A percentile compares a stretch with the other conserved stretches of the same genome.
phyloP scores from a whole-genome alignment of 2,797 vertebrate species.

The Cyclopterus lumpus region DNA sequence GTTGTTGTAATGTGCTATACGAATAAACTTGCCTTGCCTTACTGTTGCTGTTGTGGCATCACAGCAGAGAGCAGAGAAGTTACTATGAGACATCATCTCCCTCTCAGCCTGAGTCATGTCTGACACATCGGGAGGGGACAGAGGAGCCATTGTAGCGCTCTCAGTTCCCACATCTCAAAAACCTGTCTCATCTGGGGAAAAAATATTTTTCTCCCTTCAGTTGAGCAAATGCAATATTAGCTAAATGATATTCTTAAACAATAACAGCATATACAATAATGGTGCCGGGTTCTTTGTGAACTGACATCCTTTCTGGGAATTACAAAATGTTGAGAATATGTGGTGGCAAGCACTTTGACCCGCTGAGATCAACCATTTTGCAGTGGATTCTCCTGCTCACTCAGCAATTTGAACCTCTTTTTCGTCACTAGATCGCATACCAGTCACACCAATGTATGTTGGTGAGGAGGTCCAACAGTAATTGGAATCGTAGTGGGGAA shows the following conservation, averaged over 20 bases:
- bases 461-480: conserved; percentile 22
- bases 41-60: conserved; percentile 42
- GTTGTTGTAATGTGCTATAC: too few relatives aligned
- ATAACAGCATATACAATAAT: background rate
- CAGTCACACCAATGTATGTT: conserved; percentile 38
- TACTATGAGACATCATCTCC: conserved; percentile 62
- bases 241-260: background rate
- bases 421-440: conserved; percentile 35
- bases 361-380: conserved; percentile 12
- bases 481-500: conserved; percentile 36
- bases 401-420: conserved; percentile 40
- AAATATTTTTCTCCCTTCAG: conserved; percentile 33
- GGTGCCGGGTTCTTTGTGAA: background rate
- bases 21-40: too few relatives aligned
- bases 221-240: conserved; percentile 9
- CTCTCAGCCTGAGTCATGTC: conserved; percentile 74
- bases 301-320: background rate
- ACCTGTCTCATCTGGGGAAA: conserved; percentile 53
- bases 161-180: conserved; percentile 54
- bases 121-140: conserved; percentile 65
- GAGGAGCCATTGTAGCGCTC: conserved; percentile 68
- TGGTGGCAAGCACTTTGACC: conserved; percentile 3
- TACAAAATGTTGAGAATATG: background rate
- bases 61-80: conserved; percentile 39
- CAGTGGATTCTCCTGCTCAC: conserved; percentile 34